Percentiles rank a stretch among this genome's conserved stretches.
Evolutionary conservation across 2,113 vertebrate species (phyloP).

Genomic region (Heterotis niloticus): DNA sequence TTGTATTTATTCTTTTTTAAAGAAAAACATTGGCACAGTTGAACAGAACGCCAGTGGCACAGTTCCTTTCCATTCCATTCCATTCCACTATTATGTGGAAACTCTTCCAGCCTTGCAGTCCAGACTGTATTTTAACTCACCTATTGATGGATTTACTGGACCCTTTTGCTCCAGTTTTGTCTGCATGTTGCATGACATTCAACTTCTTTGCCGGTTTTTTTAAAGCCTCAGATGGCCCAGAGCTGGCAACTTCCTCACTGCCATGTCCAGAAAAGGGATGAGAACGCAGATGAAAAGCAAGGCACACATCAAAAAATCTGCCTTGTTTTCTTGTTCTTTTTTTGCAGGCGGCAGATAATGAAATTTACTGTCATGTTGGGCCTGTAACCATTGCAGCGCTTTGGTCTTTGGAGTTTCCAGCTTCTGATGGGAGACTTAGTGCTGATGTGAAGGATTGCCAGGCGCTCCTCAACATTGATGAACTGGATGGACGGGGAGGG

Average conservation of each 20-base stretch:
- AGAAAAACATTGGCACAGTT: no score
- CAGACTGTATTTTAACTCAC: not conserved
- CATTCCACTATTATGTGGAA: no score
- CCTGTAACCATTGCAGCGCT: conserved; percentile 72
- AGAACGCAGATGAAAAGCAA: conserved; percentile 66
- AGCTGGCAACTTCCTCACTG: conserved; percentile 60
- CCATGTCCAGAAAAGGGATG: conserved; percentile 57
- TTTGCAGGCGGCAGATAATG: conserved; percentile 77
- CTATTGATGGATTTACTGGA: conserved; percentile 35
- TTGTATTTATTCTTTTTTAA: no score
- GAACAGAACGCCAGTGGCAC: no score
- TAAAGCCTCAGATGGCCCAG: conserved; percentile 73
- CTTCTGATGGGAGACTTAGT: conserved; percentile 49
- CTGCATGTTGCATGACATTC: conserved; percentile 50
- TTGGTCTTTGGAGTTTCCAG: conserved; percentile 55
- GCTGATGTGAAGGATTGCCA: conserved; percentile 64
- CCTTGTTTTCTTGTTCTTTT: conserved; percentile 74
- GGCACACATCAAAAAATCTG: conserved; percentile 76
- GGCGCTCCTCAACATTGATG: conserved; percentile 51
- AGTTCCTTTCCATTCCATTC: no score
- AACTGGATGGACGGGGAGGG: conserved; percentile 28
- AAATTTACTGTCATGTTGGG: conserved; percentile 79
- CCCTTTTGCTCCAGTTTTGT: conserved; percentile 39
- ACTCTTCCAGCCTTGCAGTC: no score
- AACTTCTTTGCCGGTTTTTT: conserved; percentile 64